These are phyloP conservation scores for Tetranychus urticae DNA, from an alignment of 1,140 invertebrate genomes.

Conservation along the genomic window DNA sequence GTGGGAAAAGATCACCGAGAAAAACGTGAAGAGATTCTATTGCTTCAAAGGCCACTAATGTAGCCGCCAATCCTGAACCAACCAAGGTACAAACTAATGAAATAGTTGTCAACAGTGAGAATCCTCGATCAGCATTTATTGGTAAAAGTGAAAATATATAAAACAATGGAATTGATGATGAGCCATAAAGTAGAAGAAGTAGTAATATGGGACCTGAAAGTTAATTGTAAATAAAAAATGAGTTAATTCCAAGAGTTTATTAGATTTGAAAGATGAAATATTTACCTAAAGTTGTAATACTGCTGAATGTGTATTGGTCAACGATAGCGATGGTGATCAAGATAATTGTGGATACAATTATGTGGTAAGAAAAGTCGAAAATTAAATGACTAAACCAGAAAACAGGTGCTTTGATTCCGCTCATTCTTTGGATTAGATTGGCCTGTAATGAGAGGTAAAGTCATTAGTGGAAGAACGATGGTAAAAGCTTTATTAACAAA, in stretches of 20 bases:
- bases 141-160: neutral
- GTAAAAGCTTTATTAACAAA: neutral
- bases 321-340: slow-evolving; percentile 6
- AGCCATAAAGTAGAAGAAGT: neutral
- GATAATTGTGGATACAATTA: neutral
- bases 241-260: neutral
- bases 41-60: too few species aligned
- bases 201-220: neutral
- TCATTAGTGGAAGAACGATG: neutral
- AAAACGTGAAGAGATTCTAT: too few species aligned
- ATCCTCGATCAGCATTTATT: neutral
- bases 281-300: neutral
- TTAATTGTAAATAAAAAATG: neutral
- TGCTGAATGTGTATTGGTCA: neutral
- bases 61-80: neutral
- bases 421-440: neutral
- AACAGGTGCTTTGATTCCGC: neutral
- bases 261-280: neutral
- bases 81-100: neutral
- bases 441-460: neutral
- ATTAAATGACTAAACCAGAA: neutral
- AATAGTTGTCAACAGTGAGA: neutral
- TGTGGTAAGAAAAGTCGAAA: neutral
- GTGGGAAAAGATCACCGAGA: neutral
- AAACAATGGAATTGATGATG: neutral